Evolutionary conservation across 2,113 vertebrate species (phyloP).

Genomic region (Tinamus guttatus): DNA sequence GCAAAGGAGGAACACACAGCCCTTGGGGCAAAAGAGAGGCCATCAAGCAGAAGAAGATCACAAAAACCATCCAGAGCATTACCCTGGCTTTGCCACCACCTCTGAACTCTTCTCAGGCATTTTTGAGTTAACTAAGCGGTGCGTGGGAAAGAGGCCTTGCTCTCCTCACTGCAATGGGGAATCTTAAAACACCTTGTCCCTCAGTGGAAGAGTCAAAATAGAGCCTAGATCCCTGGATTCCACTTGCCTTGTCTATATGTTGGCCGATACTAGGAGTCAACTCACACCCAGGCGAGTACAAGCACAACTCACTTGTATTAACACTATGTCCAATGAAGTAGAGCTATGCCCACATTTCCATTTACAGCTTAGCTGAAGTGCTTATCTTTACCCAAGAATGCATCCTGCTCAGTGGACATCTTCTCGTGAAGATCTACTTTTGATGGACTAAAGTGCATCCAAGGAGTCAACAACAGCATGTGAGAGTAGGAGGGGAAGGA

Average conservation of each 20-base stretch:
- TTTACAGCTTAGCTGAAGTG: background rate
- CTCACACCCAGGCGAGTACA: no score
- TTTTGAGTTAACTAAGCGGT: background rate
- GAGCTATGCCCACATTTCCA: background rate
- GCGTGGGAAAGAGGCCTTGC: background rate
- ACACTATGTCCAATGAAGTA: background rate
- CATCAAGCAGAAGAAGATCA: background rate
- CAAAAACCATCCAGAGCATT: background rate
- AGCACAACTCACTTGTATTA: background rate
- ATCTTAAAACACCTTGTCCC: background rate
- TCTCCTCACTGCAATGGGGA: background rate
- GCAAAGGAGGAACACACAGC: background rate
- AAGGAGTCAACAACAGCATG: rapidly evolving
- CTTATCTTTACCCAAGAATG: rapidly evolving
- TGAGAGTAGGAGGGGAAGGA: rapidly evolving
- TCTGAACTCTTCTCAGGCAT: background rate
- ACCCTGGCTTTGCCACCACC: background rate
- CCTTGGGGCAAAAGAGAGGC: background rate
- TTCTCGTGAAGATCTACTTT: background rate
- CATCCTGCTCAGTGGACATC: rapidly evolving
- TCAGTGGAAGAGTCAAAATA: no score
- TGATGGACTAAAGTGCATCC: rapidly evolving
- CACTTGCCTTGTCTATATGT: background rate
- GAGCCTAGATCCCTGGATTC: background rate
- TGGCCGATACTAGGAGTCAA: background rate